A percentile compares a stretch with the other conserved stretches of the same genome.
Conservation (phyloP, 2,888 invertebrate species). For the Protodeltote pygarga region DNA sequence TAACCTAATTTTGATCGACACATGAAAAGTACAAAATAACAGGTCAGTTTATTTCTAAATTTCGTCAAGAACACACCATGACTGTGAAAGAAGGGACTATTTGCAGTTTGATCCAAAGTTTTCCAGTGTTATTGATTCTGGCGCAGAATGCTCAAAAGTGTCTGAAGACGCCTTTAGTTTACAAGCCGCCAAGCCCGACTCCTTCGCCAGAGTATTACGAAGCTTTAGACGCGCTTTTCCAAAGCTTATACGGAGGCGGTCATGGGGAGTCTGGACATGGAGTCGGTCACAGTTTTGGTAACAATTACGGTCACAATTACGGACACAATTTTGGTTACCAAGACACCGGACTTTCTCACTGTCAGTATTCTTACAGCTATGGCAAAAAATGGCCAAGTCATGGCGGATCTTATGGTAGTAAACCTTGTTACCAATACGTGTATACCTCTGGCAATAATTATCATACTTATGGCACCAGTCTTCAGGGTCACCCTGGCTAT, state of each 20-base stretch:
- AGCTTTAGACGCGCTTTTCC: constrained; percentile 73
- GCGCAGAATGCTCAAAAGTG: constrained; percentile 76
- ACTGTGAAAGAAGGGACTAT: constrained; percentile 71
- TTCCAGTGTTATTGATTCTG: constrained; percentile 75
- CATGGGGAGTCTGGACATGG: too few species aligned
- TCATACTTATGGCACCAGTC: constrained; percentile 31
- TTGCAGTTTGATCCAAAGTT: constrained; percentile 74
- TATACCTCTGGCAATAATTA: constrained; percentile 41
- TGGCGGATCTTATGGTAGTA: constrained; percentile 16
- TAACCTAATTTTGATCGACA: constrained; percentile 48
- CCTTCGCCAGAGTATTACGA: constrained; percentile 79
- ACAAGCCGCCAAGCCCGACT: constrained; percentile 75
- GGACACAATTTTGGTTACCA: constrained; percentile 20
- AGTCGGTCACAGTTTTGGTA: too few species aligned
- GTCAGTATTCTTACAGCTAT: constrained; percentile 42
- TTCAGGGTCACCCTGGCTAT: constrained; percentile 44
- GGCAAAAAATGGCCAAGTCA: constrained; percentile 37
- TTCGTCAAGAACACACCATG: constrained; percentile 53
- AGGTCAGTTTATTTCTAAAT: constrained; percentile 34
- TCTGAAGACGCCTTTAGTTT: constrained; percentile 72
- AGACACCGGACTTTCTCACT: constrained; percentile 22
- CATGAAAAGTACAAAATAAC: constrained; percentile 3
- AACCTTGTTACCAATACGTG: constrained; percentile 53
- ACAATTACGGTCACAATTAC: constrained; percentile 23
- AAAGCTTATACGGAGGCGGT: constrained; percentile 63